These are phyloP conservation scores for Mesoligia furuncula DNA, from an alignment of 2,888 invertebrate species.

Conservation along the genomic window DNA sequence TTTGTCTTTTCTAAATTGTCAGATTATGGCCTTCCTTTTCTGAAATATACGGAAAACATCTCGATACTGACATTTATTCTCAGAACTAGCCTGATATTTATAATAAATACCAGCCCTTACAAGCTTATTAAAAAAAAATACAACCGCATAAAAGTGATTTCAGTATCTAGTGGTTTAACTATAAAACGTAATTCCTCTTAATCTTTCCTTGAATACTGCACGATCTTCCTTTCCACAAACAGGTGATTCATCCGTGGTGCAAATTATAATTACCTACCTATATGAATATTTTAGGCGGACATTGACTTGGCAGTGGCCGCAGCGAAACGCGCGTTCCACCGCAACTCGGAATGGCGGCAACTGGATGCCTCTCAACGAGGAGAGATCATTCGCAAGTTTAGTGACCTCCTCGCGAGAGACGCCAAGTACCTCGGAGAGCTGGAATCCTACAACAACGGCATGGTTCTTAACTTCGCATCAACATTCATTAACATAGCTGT, in stretches of 20 bases:
- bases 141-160: neutral
- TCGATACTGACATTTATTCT: neutral
- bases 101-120: too few species aligned
- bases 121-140: neutral
- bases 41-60: neutral
- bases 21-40: too few species aligned
- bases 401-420: slow-evolving; percentile 93
- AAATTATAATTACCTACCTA: neutral
- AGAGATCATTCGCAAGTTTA: slow-evolving; percentile 92
- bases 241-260: neutral
- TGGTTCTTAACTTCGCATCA: slow-evolving; percentile 92
- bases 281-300: slow-evolving; percentile 89
- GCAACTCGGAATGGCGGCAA: slow-evolving; percentile 93
- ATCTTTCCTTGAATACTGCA: neutral
- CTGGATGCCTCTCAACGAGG: slow-evolving; percentile 96
- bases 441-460: slow-evolving; percentile 98
- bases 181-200: neutral
- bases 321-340: slow-evolving; percentile 92
- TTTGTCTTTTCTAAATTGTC: too few species aligned
- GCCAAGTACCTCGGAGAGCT: slow-evolving; percentile 96
- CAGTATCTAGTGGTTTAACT: neutral
- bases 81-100: neutral
- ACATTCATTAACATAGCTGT: slow-evolving; percentile 86
- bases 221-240: neutral
- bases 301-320: slow-evolving; percentile 94